phyloP scores from a whole-genome alignment of 2,888 invertebrate genomes.

The Polymixis lichenea region DNA sequence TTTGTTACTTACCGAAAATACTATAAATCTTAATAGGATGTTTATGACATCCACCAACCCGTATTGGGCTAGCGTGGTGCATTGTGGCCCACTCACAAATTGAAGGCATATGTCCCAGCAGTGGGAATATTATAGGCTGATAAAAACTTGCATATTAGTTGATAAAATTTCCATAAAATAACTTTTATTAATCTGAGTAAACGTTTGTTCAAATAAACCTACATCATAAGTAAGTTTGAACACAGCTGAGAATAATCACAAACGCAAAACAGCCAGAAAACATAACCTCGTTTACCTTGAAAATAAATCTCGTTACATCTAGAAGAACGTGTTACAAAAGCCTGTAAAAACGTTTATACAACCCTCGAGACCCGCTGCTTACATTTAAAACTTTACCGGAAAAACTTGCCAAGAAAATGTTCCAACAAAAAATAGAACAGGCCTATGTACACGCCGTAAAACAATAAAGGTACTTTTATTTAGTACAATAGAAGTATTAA shows the following conservation, averaged over 20 bases:
- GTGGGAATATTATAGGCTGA: too few relatives aligned
- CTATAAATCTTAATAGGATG: not conserved
- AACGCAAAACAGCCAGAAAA: not conserved
- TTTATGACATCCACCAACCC: not conserved
- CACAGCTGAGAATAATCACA: slow-evolving; percentile 3
- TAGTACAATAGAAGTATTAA: slow-evolving; percentile 41
- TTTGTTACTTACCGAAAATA: not conserved
- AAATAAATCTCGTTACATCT: slow-evolving; percentile 24
- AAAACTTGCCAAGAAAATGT: slow-evolving; percentile 32
- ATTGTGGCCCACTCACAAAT: too few relatives aligned
- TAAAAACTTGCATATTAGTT: too few relatives aligned
- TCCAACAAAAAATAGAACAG: slow-evolving; percentile 25
- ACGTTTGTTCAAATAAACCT: not conserved
- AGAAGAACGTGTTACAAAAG: slow-evolving; percentile 18
- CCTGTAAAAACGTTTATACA: slow-evolving; percentile 49
- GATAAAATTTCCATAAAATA: too few relatives aligned
- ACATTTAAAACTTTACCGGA: slow-evolving; percentile 35
- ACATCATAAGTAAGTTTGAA: not conserved
- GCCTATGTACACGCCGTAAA: slow-evolving; percentile 29
- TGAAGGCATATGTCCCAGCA: too few relatives aligned
- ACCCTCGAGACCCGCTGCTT: slow-evolving; percentile 20
- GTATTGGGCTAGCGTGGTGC: too few relatives aligned
- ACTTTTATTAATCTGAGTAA: not conserved
- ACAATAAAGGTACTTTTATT: slow-evolving; percentile 41
- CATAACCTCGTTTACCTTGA: slow-evolving; percentile 7